Evolutionary conservation across 2,797 vertebrate species (phyloP), one percentile per base, ranked within the genome.

Genomic region (Iguana delicatissima): DNA sequence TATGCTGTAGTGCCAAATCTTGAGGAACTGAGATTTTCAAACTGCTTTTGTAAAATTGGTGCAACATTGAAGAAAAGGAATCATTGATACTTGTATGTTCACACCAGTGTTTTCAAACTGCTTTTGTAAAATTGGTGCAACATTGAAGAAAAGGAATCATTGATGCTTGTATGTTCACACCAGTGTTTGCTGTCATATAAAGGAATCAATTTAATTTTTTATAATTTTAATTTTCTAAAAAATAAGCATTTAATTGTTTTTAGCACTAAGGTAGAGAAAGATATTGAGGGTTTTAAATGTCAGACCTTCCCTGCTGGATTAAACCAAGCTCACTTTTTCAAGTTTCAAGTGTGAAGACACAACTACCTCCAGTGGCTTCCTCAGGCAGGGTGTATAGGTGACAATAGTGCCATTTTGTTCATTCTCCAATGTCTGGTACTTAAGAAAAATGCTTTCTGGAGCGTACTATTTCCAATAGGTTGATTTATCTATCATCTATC

Each of bases 51-150:
- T 69, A 38, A 67, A 69, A 84, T 46, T 84, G 50, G 29, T 62
- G 57, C 80, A 81, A n/a, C 55, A 6, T 42, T 62, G 59, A 42
- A 12, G 59, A 83, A 83, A 83, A n/a, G 59, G 57, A 64, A 83
- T 29, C 26, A 24, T 82, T 84, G 24, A 22, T 81, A 2, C 18
- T 38, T 83, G 8, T 35, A 26, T 18, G 24, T 67, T 84, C 7
- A 20, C 16, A 84, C 14, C 38, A 69, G 50, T 84, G 4, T 84
- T 83, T 82, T 18, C 80, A 9, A 29, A 67, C 2, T 84, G 82
- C 55, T 84, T 84, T 46, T 67, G 26, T 69, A 38, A 67, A 69
- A 84, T 46, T 84, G 50, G 29, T 82, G 55, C 79, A 80, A n/a
- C 52, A 6, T 29, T 62, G 59, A 42, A 12, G 59, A 83, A 83